Conservation (phyloP, 2,113 vertebrate genomes). For the Ailurus styani region DNA sequence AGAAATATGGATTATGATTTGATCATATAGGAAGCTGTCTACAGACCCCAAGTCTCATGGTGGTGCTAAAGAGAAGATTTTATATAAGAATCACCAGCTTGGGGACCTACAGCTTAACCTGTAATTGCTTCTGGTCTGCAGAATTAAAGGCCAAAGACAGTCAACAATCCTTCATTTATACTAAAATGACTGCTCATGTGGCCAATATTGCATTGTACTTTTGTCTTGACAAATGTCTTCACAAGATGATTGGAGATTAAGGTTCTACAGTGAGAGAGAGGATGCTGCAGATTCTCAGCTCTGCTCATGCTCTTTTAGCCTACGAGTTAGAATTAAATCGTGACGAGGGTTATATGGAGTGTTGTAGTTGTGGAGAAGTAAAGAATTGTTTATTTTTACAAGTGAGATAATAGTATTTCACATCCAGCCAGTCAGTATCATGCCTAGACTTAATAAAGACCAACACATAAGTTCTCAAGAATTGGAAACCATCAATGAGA, state of each 20-base stretch:
- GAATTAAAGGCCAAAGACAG: background rate
- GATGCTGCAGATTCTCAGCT: background rate
- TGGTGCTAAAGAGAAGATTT: background rate
- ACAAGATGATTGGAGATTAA: background rate
- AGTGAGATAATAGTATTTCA: background rate
- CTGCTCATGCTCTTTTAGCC: background rate
- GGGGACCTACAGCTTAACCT: background rate
- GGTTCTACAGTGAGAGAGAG: background rate
- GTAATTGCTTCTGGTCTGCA: background rate
- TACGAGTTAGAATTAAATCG: background rate
- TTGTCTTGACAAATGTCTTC: background rate
- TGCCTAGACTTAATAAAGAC: slow-evolving; percentile 13
- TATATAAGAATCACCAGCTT: background rate
- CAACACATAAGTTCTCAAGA: background rate
- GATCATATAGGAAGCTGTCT: background rate
- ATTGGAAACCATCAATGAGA: background rate
- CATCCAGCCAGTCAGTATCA: background rate
- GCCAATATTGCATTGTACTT: background rate
- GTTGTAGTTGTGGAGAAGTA: background rate
- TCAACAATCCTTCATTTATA: background rate
- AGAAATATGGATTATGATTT: background rate
- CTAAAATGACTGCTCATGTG: background rate
- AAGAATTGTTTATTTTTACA: background rate
- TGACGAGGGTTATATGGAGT: background rate
- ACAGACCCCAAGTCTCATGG: background rate